These are phyloP conservation scores for Magallana gigas DNA, from an alignment of 1,140 invertebrate genomes.

Conservation along the genomic window DNA sequence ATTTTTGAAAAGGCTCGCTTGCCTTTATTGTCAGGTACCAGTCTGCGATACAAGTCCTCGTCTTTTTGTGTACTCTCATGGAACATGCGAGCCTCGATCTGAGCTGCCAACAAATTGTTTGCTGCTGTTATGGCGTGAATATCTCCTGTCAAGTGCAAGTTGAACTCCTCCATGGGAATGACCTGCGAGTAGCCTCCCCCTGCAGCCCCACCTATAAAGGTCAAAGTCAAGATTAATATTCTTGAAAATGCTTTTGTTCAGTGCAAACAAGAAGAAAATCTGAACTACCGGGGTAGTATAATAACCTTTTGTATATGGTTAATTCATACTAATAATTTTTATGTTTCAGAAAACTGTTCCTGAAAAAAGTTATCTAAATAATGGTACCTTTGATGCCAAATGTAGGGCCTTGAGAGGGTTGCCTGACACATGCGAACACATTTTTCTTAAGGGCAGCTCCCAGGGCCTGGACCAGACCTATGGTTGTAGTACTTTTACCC, in stretches of 20 bases:
- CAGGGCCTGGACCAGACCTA: slow-evolving; percentile 96
- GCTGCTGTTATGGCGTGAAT: slow-evolving; percentile 99
- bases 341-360: neutral
- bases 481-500: slow-evolving; percentile 96
- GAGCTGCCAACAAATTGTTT: slow-evolving; percentile 96
- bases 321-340: too few relatives aligned
- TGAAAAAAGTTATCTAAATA: too few relatives aligned
- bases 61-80: slow-evolving; percentile 95
- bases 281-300: too few relatives aligned
- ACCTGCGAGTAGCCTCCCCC: slow-evolving; percentile 97
- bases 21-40: slow-evolving; percentile 90
- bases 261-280: neutral
- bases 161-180: slow-evolving; percentile 99
- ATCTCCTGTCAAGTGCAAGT: slow-evolving; percentile 98
- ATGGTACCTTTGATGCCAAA: slow-evolving; percentile 95
- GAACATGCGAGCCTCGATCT: slow-evolving; percentile 94
- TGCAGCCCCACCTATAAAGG: slow-evolving; percentile 88
- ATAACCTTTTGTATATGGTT: neutral
- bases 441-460: slow-evolving; percentile 91
- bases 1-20: slow-evolving; percentile 88
- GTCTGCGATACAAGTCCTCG: slow-evolving; percentile 89
- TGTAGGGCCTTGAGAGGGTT: slow-evolving; percentile 98
- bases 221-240: neutral
- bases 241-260: neutral
- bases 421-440: slow-evolving; percentile 96